Evolutionary conservation across 2,797 vertebrate genomes (phyloP).

Genomic region (Vipera latastei): DNA sequence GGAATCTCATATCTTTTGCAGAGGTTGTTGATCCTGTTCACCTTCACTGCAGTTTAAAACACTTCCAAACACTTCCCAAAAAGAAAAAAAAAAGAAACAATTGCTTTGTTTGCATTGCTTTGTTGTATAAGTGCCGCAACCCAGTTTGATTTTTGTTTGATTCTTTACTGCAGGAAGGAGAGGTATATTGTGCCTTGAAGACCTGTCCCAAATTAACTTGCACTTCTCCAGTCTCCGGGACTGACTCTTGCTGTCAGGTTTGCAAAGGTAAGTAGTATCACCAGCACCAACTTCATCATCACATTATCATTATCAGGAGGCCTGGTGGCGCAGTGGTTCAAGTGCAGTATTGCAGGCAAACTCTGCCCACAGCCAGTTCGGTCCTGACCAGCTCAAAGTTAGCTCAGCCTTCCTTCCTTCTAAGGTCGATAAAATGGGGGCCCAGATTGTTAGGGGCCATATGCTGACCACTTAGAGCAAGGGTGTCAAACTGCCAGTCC

Average conservation of each 20-base stretch:
- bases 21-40: neutral
- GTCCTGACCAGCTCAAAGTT: neutral
- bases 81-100: neutral
- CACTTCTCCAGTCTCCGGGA: slow-evolving; percentile 79
- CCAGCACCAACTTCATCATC: neutral
- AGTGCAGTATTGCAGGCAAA: neutral
- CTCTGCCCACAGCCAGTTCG: neutral
- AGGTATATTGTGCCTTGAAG: slow-evolving; percentile 95
- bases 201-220: slow-evolving; percentile 88
- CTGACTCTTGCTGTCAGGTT: slow-evolving; percentile 89
- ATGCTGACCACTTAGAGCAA: too few species aligned
- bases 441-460: neutral
- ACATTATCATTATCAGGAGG: neutral
- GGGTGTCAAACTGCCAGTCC: too few species aligned
- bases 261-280: slow-evolving; percentile 83
- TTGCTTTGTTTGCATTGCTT: neutral
- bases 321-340: neutral
- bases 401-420: neutral
- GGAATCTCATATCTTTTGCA: neutral
- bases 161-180: slow-evolving; percentile 82
- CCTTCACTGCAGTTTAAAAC: neutral
- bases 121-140: neutral
- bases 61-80: neutral
- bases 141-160: neutral
- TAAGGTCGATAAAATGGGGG: neutral